Conservation (phyloP, 1,140 invertebrate genomes). For the Kradibia gibbosae region DNA sequence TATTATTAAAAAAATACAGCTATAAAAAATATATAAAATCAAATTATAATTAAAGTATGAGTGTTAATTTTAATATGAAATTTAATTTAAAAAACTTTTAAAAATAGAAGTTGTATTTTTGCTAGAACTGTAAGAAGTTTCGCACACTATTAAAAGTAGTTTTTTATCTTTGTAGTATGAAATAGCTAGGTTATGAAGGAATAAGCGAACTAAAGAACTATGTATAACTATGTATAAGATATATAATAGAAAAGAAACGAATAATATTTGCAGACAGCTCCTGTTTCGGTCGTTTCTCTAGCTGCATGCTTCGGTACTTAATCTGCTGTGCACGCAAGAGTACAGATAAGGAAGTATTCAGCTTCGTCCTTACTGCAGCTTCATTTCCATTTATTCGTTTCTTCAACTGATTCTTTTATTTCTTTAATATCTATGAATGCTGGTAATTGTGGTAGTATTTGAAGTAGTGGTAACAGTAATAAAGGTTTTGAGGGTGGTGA, state of each 20-base stretch:
- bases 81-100: no score
- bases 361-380: not conserved
- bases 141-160: constrained; percentile 48
- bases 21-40: no score
- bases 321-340: not conserved
- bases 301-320: not conserved
- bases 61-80: no score
- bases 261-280: not conserved
- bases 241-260: not conserved
- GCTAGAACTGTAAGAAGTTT: not conserved
- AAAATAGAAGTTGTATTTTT: not conserved
- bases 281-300: not conserved
- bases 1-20: no score
- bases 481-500: not conserved
- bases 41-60: no score
- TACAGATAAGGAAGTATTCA: constrained; percentile 21
- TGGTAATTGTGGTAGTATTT: not conserved
- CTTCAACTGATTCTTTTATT: not conserved
- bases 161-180: constrained; percentile 56
- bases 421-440: not conserved
- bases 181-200: constrained; percentile 42
- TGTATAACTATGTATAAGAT: not conserved
- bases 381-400: not conserved
- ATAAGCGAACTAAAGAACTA: not conserved
- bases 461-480: not conserved